Evolutionary conservation across 37 sponge, comb jelly and placozoan species (phyloP).

Genomic region (Cliona cf. orientalis): DNA sequence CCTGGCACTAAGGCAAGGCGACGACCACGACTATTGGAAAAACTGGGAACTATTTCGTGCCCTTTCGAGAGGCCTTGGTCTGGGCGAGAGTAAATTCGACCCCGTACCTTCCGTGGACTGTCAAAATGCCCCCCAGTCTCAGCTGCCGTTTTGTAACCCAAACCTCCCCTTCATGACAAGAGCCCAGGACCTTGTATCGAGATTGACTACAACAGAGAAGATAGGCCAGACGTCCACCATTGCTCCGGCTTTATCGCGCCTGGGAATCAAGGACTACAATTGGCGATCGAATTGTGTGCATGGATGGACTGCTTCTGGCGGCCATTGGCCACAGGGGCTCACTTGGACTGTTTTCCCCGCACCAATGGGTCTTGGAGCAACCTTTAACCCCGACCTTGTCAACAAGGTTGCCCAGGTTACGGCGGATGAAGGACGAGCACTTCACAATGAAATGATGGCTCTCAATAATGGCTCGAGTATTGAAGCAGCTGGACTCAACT

Average conservation of each 20-base stretch:
- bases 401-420: slow-evolving; percentile 50
- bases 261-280: slow-evolving; percentile 83
- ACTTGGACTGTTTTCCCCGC: slow-evolving; percentile 85
- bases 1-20: no score
- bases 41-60: no score
- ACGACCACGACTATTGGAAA: no score
- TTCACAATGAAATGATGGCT: slow-evolving; percentile 73
- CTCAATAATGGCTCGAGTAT: slow-evolving; percentile 62
- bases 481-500: slow-evolving; percentile 85
- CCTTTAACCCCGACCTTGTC: slow-evolving; percentile 62
- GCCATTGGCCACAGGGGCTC: slow-evolving; percentile 44
- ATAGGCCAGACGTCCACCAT: slow-evolving; percentile 77
- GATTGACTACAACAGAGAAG: slow-evolving; percentile 47
- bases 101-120: slow-evolving; percentile 75
- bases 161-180: slow-evolving; percentile 34
- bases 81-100: no score
- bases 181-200: slow-evolving; percentile 69
- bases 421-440: slow-evolving; percentile 71
- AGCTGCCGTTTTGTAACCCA: slow-evolving; percentile 59
- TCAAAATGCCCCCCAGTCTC: slow-evolving; percentile 53
- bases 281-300: slow-evolving; percentile 87
- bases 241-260: slow-evolving; percentile 71
- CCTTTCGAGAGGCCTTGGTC: no score
- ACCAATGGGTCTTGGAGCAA: slow-evolving; percentile 75
- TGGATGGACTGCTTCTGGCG: slow-evolving; percentile 75